These are phyloP conservation scores for Zaprionus camerounensis DNA, from an alignment of 1,140 invertebrate genomes.

Conservation along the genomic window DNA sequence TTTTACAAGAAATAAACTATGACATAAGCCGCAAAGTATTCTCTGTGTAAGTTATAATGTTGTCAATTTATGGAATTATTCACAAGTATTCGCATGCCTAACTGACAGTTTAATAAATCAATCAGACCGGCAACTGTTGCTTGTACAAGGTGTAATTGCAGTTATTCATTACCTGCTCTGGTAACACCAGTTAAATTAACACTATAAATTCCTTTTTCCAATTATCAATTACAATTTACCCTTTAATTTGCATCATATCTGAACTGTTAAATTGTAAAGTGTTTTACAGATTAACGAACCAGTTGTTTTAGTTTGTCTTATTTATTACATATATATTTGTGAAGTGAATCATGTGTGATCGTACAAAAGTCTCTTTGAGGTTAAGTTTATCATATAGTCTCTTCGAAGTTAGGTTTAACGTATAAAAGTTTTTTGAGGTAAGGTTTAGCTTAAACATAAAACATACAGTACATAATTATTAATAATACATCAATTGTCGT, in stretches of 20 bases:
- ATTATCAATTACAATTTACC: neutral
- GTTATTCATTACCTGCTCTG: neutral
- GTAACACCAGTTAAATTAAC: neutral
- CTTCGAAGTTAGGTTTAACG: neutral
- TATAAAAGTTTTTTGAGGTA: neutral
- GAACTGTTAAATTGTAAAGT: neutral
- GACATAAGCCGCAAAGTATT: constrained; percentile 60
- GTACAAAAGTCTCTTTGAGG: too few relatives aligned
- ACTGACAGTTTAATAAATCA: constrained; percentile 60
- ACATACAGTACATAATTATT: neutral
- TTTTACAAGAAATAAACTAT: constrained; percentile 32
- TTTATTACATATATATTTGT: too few relatives aligned
- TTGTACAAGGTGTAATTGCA: constrained; percentile 1
- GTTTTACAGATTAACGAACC: too few relatives aligned
- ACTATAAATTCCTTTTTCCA: neutral
- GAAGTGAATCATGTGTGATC: too few relatives aligned
- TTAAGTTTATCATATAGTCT: neutral
- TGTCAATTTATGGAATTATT: constrained; percentile 14
- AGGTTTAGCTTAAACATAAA: neutral
- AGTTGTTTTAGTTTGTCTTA: too few relatives aligned
- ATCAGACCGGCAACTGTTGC: constrained; percentile 18
- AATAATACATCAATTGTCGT: neutral
- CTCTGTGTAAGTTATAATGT: constrained; percentile 1
- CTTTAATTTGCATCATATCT: neutral
- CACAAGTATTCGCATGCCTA: constrained; percentile 42